Percentiles rank a stretch among this genome's conserved stretches.
Conservation (phyloP, 2,888 invertebrate species). For the Himalopsyche japonica region DNA sequence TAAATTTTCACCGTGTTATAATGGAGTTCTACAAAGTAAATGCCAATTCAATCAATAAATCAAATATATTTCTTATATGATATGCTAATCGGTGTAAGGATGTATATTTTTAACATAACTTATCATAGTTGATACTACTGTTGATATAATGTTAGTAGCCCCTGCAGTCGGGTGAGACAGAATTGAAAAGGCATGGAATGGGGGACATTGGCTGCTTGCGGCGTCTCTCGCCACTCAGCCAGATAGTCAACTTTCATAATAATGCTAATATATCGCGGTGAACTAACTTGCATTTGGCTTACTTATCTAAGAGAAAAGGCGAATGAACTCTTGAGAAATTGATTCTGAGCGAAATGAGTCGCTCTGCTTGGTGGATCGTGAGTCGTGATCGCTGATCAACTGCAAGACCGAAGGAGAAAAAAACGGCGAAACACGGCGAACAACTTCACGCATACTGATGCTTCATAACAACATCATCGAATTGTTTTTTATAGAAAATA, state of each 20-base stretch:
- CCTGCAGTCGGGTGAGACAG: neutral
- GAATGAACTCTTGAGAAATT: constrained; percentile 35
- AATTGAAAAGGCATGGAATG: neutral
- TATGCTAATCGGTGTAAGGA: no score
- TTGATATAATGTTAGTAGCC: neutral
- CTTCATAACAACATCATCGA: neutral
- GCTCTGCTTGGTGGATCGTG: neutral
- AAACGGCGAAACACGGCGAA: neutral
- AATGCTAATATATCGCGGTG: constrained; percentile 34
- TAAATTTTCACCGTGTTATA: no score
- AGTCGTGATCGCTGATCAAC: neutral
- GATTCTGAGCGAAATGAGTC: constrained; percentile 6
- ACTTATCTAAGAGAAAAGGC: constrained; percentile 40
- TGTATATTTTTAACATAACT: no score
- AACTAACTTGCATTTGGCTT: constrained; percentile 38
- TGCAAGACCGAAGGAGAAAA: neutral
- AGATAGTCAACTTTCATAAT: constrained; percentile 38
- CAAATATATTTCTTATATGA: no score
- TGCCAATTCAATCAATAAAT: no score
- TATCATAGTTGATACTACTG: no score
- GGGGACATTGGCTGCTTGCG: neutral
- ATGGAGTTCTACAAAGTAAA: no score
- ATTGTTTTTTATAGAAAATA: neutral
- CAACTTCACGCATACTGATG: neutral
- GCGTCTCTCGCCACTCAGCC: neutral